Evolutionary conservation across 2,888 invertebrate genomes (phyloP), one percentile per base, ranked within the genome.

Genomic region (Cephus runcator): DNA sequence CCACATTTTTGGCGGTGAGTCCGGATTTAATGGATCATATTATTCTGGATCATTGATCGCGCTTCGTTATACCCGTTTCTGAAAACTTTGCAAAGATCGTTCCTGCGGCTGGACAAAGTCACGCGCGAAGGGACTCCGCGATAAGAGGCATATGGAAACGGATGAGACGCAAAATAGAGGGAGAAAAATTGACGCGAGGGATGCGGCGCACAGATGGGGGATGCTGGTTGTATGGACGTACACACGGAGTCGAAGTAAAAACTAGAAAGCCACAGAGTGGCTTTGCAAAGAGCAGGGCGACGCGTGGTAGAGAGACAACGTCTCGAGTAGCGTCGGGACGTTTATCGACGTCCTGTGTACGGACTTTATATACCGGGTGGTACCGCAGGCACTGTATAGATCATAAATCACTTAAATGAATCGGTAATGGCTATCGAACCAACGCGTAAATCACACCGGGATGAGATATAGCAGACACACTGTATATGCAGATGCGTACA

Each of bases 1-100:
- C 91, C 91, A 77, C 91, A 91, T 84, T 91, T 91, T 85, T 91
- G 91, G 91, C 85, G 91, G 91, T 91, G 79, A 90, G 89, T 87
- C n/a, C 9, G 56, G 56, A 56, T 9, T 2, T 56, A 56, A 56
- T 56, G 9, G 56, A 56, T 56, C 56, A 9, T 56, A 56, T 56
- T 56, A 56, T 56, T 56, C 56, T 56, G 23, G 56, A 56, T 56
- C 56, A 56, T 23, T 9, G 56, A 56, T 56, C 56, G 9, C 23
- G 56, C 56, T 1, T 9, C 9, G 23, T 56, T 56, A 9, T 56
- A 23, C 9, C 2, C 56, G 23, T 9, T 56, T 56, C 23, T 56
- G 56, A 56, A 56, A 56, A 56, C 23, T 40, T 40, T 9, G 15
- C 9, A 56, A 56, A 23, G 23, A 56, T 56, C 56, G 56, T 23